These are phyloP conservation scores for Acipenser ruthenus DNA, from an alignment of 2,797 vertebrate genomes.

Conservation along the genomic window DNA sequence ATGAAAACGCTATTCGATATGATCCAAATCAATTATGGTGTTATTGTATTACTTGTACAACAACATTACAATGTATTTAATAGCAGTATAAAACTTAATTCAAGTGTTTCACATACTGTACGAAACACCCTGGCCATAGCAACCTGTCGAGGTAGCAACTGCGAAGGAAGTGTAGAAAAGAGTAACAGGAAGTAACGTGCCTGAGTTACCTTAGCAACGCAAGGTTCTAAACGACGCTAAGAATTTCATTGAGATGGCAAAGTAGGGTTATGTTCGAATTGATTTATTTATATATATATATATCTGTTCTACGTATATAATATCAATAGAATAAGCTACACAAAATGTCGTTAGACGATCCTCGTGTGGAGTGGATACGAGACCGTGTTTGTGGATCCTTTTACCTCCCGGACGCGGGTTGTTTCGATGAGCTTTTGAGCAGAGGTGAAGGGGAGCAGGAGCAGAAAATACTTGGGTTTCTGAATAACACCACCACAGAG, in stretches of 20 bases:
- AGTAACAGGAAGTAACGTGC: background rate
- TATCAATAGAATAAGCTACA: background rate
- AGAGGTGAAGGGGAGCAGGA: conserved; percentile 56
- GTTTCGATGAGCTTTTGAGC: conserved; percentile 71
- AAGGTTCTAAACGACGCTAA: background rate
- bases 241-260: background rate
- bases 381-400: conserved; percentile 53
- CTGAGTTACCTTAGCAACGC: conserved; percentile 20
- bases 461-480: conserved; percentile 47
- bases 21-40: no score
- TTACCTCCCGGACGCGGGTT: conserved; percentile 37
- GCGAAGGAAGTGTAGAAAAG: no score
- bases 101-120: no score
- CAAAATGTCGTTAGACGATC: conserved; percentile 61
- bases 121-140: no score
- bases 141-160: no score
- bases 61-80: no score
- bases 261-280: background rate
- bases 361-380: conserved; percentile 76
- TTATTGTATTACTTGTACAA: no score
- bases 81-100: no score
- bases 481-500: conserved; percentile 50
- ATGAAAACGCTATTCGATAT: no score
- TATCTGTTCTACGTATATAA: background rate
- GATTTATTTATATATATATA: background rate